These are phyloP conservation scores for Celastrina argiolus DNA, from an alignment of 2,888 invertebrate species.

Conservation along the genomic window DNA sequence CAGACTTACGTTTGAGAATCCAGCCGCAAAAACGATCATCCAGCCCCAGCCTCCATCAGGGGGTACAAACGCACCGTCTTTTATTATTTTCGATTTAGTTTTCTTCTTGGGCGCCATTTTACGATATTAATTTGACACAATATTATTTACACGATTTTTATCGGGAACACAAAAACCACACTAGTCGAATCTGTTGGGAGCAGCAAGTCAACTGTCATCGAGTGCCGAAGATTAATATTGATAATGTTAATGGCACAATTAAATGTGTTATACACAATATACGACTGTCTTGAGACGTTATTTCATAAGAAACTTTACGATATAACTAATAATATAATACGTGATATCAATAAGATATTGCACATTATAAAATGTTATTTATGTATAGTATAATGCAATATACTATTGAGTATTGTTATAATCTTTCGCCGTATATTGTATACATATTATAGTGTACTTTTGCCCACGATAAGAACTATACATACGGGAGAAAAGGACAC, in stretches of 20 bases:
- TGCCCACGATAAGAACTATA: too few species aligned
- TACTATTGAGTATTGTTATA: background rate
- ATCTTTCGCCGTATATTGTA: background rate
- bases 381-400: background rate
- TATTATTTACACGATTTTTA: background rate
- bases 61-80: conserved; percentile 78
- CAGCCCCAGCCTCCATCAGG: conserved; percentile 90
- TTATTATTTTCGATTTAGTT: conserved; percentile 55
- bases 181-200: background rate
- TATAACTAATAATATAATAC: background rate
- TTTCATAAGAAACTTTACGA: background rate
- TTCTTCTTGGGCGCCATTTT: conserved; percentile 51
- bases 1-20: conserved; percentile 83
- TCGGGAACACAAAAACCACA: too few species aligned
- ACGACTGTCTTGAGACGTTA: background rate
- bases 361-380: background rate
- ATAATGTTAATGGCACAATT: conserved; percentile 4
- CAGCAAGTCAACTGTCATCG: conserved; percentile 1
- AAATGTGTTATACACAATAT: background rate
- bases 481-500: too few species aligned
- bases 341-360: conserved; percentile 5
- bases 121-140: conserved; percentile 22
- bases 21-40: conserved; percentile 84
- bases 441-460: too few species aligned
- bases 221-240: conserved; percentile 6